Conservation (phyloP, 2,888 invertebrate species). For the Aplocera efformata region DNA sequence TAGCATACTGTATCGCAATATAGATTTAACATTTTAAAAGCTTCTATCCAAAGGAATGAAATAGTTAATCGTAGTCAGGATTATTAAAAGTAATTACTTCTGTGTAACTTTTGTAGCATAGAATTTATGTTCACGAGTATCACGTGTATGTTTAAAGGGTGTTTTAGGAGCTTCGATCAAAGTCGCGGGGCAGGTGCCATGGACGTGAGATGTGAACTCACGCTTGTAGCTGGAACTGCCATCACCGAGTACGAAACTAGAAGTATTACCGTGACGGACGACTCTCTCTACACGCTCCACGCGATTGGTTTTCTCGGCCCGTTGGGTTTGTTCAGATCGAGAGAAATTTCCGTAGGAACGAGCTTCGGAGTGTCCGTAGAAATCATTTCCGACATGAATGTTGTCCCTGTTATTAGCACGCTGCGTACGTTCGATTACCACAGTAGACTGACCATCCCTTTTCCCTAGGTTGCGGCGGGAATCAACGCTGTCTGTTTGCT, state of each 20-base stretch:
- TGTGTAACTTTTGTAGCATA: constrained; percentile 85
- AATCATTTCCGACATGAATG: constrained; percentile 85
- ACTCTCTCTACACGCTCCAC: constrained; percentile 82
- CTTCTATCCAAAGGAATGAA: constrained; percentile 23
- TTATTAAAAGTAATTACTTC: constrained; percentile 31
- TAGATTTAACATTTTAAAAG: constrained; percentile 21
- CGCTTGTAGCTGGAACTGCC: constrained; percentile 86
- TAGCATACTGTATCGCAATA: constrained; percentile 45
- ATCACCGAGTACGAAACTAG: constrained; percentile 88
- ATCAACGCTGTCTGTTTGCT: constrained; percentile 70
- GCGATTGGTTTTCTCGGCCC: constrained; percentile 54
- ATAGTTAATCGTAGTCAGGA: constrained; percentile 27
- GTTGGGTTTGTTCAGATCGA: constrained; percentile 68
- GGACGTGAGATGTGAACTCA: constrained; percentile 86
- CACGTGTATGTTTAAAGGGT: constrained; percentile 91
- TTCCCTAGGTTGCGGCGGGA: constrained; percentile 55
- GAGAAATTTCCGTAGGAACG: constrained; percentile 85
- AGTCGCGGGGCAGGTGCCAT: constrained; percentile 90
- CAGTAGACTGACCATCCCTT: constrained; percentile 77
- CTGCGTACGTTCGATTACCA: constrained; percentile 81
- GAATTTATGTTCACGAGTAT: constrained; percentile 92
- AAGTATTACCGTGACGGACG: constrained; percentile 84
- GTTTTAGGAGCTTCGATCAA: constrained; percentile 87
- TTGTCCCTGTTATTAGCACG: constrained; percentile 83
- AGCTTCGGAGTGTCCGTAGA: constrained; percentile 87